Base-by-base conservation (phyloP, 2,113 vertebrate species). In the Oxyruncus cristatus region DNA sequence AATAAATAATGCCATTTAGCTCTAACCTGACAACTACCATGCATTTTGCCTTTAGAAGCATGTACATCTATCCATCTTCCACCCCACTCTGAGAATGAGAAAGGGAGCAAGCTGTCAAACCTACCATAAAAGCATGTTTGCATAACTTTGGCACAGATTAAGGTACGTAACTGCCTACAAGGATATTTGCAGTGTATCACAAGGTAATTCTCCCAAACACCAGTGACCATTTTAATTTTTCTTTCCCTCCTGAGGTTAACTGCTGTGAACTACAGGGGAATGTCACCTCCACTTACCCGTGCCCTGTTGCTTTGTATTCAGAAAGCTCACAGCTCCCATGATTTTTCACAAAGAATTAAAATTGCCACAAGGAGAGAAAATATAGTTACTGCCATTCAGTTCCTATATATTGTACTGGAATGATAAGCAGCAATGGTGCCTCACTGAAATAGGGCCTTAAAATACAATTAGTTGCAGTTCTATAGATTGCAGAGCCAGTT, bases 1-100 rank as follows among this genome's bases (percentile, higher is more conserved):
- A 88, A 95, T 91, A 94, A 95, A 94, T 95, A 90, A 90, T 0
- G 11, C 28, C 37, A 41, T 68, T 86, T 92, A 91, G 80, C 66
- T 78, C 83, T 73, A 74, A 78, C 79, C 78, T 90, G 92, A 93
- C 83, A 85, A 89, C 78, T 27, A 83, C 73, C 89, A 66, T 23
- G 2, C 44, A 32, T 72, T 93, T 89, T 71, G 49, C 80, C 70
- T 72, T 92, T 22, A 59, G 76, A 70, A 86, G 32, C 1, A 0
- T 23, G 44, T 53, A 30, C 62, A 41, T 53, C 2, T 0, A 86
- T 83, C 59, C 44, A 46, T 93, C 56, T 86, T n/a, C 33, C 35
- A 23, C 50, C 3, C 33, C 55, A 21, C 79, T n/a, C 41, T 2
- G 0, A 12, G 11, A 82, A 33, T 3, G 14, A 61, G 58, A 65